Percentiles rank a stretch among this genome's conserved stretches.
Conservation (phyloP, 2,888 invertebrate genomes). For the Pardosa pseudoannulata region DNA sequence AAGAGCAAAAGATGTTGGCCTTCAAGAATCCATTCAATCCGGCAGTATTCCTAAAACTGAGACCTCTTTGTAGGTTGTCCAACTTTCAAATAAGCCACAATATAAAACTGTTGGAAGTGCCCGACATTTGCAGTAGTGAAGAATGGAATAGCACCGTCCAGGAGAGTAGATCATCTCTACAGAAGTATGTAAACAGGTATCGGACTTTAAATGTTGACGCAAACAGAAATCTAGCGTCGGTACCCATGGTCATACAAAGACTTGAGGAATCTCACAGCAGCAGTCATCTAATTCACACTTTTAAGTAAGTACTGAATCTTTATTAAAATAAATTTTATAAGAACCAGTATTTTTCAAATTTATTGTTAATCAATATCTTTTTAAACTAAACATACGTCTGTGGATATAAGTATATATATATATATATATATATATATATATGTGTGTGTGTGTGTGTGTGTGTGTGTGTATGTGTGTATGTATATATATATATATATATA, state of each 20-base stretch:
- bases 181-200: background rate
- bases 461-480: no score
- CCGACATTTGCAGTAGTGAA: constrained; percentile 41
- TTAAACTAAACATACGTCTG: no score
- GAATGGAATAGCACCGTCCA: constrained; percentile 39
- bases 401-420: no score
- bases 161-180: constrained; percentile 26
- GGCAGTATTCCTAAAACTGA: background rate
- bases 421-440: no score
- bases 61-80: background rate
- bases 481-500: no score
- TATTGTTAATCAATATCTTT: no score
- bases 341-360: no score
- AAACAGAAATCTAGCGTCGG: background rate
- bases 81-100: background rate
- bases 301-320: constrained; percentile 41
- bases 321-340: background rate
- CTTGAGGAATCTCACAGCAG: constrained; percentile 25
- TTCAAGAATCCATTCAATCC: no score
- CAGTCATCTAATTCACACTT: constrained; percentile 35
- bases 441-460: no score
- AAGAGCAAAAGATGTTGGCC: background rate
- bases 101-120: constrained; percentile 43
- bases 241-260: constrained; percentile 23
- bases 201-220: background rate